phyloP scores from a whole-genome alignment of 1,140 invertebrate genomes.

The Lanistes nyassanus region DNA sequence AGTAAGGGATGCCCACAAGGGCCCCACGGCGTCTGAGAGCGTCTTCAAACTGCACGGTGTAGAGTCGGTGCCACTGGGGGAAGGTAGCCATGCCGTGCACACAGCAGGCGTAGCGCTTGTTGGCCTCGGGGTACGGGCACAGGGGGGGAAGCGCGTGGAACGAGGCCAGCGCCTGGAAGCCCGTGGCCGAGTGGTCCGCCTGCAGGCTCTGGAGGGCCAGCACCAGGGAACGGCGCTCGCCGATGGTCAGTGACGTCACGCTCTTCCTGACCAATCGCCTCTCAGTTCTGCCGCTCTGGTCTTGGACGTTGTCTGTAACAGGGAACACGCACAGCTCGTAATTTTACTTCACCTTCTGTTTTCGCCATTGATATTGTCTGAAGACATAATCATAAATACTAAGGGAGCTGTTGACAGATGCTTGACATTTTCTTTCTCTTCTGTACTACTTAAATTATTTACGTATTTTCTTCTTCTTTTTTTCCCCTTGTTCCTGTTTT shows the following conservation, averaged over 20 bases:
- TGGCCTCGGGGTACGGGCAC: slow-evolving; percentile 33
- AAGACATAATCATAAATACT: no score
- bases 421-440: no score
- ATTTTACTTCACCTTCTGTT: neutral
- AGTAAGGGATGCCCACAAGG: slow-evolving; percentile 38
- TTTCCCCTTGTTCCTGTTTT: no score
- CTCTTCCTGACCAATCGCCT: slow-evolving; percentile 24
- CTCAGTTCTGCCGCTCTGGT: slow-evolving; percentile 15
- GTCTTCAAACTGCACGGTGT: slow-evolving; percentile 44
- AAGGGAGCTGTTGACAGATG: no score
- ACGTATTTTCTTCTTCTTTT: no score
- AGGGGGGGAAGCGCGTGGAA: slow-evolving; percentile 40
- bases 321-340: neutral
- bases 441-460: no score
- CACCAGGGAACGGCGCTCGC: slow-evolving; percentile 28
- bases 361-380: no score
- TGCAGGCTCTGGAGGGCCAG: slow-evolving; percentile 30
- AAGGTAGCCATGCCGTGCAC: slow-evolving; percentile 42
- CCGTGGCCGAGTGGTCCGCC: slow-evolving; percentile 35
- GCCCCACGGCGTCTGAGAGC: slow-evolving; percentile 37
- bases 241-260: slow-evolving; percentile 23
- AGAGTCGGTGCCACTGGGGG: slow-evolving; percentile 43
- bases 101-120: slow-evolving; percentile 39
- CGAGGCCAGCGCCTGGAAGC: slow-evolving; percentile 36
- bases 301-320: slow-evolving; percentile 20